These are phyloP conservation scores for Tenebrosternarchus preto DNA, from an alignment of 2,113 vertebrate genomes.

Conservation along the genomic window DNA sequence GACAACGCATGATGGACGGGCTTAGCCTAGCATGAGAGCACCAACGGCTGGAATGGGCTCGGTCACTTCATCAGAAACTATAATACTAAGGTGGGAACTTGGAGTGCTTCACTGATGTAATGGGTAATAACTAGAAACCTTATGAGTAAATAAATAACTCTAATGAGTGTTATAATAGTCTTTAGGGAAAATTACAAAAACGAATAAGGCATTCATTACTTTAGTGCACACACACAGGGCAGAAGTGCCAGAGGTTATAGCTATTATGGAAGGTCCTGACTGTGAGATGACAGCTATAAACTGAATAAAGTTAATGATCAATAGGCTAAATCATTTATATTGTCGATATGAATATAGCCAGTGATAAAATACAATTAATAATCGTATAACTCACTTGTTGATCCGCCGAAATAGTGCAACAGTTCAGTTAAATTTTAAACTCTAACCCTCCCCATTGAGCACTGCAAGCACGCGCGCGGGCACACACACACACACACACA, in stretches of 20 bases:
- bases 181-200: constrained; percentile 13
- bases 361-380: too few species aligned
- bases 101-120: constrained; percentile 32
- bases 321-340: too few species aligned
- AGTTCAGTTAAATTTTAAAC: too few species aligned
- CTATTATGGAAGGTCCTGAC: neutral
- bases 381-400: too few species aligned
- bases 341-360: too few species aligned
- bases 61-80: constrained; percentile 45
- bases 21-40: constrained; percentile 15
- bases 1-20: constrained; percentile 54
- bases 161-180: constrained; percentile 38
- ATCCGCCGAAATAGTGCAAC: too few species aligned
- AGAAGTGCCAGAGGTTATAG: neutral
- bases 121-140: constrained; percentile 38
- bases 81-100: constrained; percentile 14
- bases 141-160: constrained; percentile 48
- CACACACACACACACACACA: neutral
- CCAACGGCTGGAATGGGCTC: constrained; percentile 10
- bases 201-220: constrained; percentile 33
- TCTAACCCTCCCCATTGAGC: neutral
- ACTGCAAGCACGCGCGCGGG: too few species aligned
- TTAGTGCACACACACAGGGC: constrained; percentile 13
- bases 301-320: too few species aligned
- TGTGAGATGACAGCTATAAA: neutral